phyloP scores from a whole-genome alignment of 2,888 invertebrate genomes.

The Hartigia nigra region DNA sequence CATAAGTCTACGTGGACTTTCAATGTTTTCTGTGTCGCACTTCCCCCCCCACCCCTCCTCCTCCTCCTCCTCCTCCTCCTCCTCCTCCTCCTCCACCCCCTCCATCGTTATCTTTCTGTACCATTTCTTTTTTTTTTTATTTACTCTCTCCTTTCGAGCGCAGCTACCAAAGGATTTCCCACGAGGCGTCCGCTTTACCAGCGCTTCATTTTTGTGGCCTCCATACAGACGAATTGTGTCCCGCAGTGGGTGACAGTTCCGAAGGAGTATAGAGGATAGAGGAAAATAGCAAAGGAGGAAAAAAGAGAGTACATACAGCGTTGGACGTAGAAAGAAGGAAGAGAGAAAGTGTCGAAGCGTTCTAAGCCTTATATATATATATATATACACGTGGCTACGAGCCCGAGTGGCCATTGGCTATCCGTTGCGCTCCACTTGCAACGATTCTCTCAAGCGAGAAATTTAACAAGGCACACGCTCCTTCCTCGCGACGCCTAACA shows the following conservation, averaged over 20 bases:
- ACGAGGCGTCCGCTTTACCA: slow-evolving; percentile 21
- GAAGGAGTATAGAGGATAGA: slow-evolving; percentile 5
- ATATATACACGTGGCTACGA: background rate
- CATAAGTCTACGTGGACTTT: background rate
- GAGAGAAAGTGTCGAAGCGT: background rate
- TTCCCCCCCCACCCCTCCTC: background rate
- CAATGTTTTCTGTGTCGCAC: background rate
- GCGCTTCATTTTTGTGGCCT: background rate
- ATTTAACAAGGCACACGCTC: slow-evolving; percentile 49
- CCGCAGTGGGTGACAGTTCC: background rate
- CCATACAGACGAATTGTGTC: background rate
- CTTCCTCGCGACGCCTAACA: slow-evolving; percentile 38
- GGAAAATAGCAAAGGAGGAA: background rate
- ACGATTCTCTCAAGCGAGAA: slow-evolving; percentile 50
- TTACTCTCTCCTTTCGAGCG: background rate
- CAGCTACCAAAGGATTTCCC: slow-evolving; percentile 32
- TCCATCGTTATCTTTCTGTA: background rate
- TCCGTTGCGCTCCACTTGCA: slow-evolving; percentile 52
- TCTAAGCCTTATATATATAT: background rate
- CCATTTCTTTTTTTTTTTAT: background rate
- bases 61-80: background rate
- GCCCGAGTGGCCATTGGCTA: slow-evolving; percentile 42
- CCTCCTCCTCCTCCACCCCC: background rate
- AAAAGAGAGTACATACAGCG: slow-evolving; percentile 7
- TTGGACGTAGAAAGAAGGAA: slow-evolving; percentile 8